A percentile compares a stretch with the other conserved stretches of the same genome.
These are phyloP conservation scores for Porites lobata DNA, from an alignment of 92 coral and sea anemone genomes.

Conservation along the genomic window DNA sequence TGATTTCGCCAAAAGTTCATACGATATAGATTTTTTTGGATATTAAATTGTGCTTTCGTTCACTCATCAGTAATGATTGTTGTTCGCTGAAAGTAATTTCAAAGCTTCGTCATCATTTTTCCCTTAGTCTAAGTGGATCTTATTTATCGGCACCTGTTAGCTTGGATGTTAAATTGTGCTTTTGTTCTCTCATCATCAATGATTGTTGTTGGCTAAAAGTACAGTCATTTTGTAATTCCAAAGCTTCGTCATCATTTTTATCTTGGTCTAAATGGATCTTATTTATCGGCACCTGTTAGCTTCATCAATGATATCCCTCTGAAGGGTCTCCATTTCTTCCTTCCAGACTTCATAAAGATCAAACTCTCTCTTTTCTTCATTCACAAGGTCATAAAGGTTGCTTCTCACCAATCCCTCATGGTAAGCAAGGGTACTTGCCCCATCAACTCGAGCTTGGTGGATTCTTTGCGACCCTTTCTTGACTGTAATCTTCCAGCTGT, in stretches of 20 bases:
- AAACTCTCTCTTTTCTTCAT: constrained; percentile 5
- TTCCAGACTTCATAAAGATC: constrained; percentile 16
- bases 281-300: constrained; percentile 13
- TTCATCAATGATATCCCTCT: background rate
- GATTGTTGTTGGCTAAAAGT: too few species aligned
- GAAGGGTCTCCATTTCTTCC: constrained; percentile 1
- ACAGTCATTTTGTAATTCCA: too few species aligned
- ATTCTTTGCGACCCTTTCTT: background rate
- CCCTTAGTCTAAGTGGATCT: background rate
- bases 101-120: too few species aligned
- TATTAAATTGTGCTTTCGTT: too few species aligned
- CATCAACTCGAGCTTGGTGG: constrained; percentile 10
- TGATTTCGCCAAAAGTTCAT: too few species aligned
- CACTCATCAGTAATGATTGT: too few species aligned
- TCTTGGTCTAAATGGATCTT: background rate
- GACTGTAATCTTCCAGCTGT: background rate
- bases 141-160: constrained; percentile 7
- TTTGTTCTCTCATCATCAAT: too few species aligned
- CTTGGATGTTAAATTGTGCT: too few species aligned
- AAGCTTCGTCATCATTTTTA: too few species aligned
- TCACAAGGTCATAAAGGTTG: constrained; percentile 15
- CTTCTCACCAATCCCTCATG: background rate
- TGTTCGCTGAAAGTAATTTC: too few species aligned
- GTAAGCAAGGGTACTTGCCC: constrained; percentile 17
- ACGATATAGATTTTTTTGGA: too few species aligned